Evolutionary conservation across 1,140 invertebrate species (phyloP), one percentile per base, ranked within the genome.

Genomic region (Eulimnadia texana): DNA sequence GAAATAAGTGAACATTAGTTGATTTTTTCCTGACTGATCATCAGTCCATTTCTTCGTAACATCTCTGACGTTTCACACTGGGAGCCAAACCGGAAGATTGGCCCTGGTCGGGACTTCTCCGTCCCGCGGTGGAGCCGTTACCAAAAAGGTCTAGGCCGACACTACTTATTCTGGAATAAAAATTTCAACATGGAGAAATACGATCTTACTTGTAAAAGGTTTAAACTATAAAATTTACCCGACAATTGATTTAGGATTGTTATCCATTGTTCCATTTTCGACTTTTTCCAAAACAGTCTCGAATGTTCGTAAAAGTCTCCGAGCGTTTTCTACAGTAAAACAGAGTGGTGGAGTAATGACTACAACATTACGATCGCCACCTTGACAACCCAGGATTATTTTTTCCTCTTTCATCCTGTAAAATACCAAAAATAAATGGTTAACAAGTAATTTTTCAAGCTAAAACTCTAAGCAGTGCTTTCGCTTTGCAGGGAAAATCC

Each of bases 331-430:
- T 27, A 68, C 66, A 27, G 65, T 73, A 68, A 82, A 82, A 62
- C 78, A 79, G 70, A 82, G 76, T 6, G 80, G 81, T 13, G 80
- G 80, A 61, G 80, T 82, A 63, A 81, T 74, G 64, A 81, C 78
- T 2, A 82, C 65, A 20, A 83, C 75, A 67, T 83, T 82, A n/a
- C 69, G 69, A 63, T 79, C 67, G 23, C 77, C 77, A 0, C 81
- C 81, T 68, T 81, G 78, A 11, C 74, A 72, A 64, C 76, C 79
- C 24, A 82, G 61, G 16, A 82, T 66, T 25, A 82, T 71, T 50
- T 73, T 67, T 54, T 76, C 67, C 53, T 78, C 69, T 59, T 75
- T 75, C 66, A 79, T 69, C 62, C 76, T 77, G 60, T 6, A 67
- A 49, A 64, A 63, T 55, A 19, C 19, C 3, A n/a, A 57, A 42